phyloP scores from a whole-genome alignment of 2,113 vertebrate genomes.

The Anser cygnoides region DNA sequence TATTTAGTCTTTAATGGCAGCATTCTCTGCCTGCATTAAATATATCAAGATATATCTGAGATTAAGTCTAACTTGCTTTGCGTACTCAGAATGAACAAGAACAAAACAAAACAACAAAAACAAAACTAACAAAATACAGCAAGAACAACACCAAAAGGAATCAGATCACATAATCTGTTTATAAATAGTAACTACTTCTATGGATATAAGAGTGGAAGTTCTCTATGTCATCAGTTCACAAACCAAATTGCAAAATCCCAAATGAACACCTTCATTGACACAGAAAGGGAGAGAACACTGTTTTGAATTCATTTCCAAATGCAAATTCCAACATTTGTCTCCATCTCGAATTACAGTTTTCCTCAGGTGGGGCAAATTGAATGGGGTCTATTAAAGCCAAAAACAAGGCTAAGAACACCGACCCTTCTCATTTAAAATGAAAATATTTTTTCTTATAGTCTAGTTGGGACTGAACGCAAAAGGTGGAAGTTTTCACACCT shows the following conservation, averaged over 20 bases:
- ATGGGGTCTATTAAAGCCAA: neutral
- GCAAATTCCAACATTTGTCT: neutral
- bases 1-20: neutral
- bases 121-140: neutral
- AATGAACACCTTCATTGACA: neutral
- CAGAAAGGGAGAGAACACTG: neutral
- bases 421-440: neutral
- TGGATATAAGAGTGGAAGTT: neutral
- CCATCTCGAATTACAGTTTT: neutral
- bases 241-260: neutral
- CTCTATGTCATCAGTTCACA: neutral
- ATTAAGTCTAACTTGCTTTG: neutral
- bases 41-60: neutral
- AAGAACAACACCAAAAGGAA: neutral
- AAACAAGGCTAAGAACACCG: neutral
- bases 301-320: neutral
- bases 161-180: neutral
- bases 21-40: neutral
- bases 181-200: neutral
- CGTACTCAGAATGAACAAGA: neutral
- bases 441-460: conserved; percentile 12
- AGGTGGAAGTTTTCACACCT: neutral
- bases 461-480: neutral
- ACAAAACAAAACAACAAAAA: neutral
- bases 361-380: neutral